Conservation (phyloP, 2,113 vertebrate genomes). For the Orientallactaga bullata region DNA sequence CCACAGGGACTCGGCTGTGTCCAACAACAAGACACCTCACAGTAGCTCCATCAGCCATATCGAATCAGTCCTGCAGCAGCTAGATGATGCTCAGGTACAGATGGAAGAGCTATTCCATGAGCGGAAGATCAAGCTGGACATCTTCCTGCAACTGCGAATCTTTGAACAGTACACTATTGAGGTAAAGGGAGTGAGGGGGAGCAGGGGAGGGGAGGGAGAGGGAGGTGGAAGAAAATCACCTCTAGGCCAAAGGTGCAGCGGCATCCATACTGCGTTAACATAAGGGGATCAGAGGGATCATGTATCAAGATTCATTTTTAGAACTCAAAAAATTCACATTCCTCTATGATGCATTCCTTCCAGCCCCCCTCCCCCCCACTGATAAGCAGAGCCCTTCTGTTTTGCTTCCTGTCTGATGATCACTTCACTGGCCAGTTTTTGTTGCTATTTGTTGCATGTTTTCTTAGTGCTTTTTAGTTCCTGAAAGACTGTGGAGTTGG, state of each 20-base stretch:
- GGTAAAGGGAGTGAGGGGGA: conserved; percentile 83
- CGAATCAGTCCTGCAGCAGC: conserved; percentile 97
- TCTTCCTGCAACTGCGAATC: conserved; percentile 97
- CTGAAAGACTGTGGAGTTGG: not conserved
- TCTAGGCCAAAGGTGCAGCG: not conserved
- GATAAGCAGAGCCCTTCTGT: not conserved
- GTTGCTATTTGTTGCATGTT: not conserved
- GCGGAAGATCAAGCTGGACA: conserved; percentile 98
- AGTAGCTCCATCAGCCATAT: conserved; percentile 98
- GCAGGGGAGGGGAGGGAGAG: not conserved
- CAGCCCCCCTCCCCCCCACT: not conserved
- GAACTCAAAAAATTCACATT: not conserved
- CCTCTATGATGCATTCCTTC: not conserved
- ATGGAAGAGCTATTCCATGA: conserved; percentile 99
- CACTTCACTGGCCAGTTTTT: not conserved
- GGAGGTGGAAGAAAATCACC: not conserved
- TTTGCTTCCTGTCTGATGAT: not conserved
- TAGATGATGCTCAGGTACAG: conserved; percentile 98
- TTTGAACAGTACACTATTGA: conserved; percentile 99
- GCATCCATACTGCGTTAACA: not conserved
- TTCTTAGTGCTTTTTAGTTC: conserved; percentile 34
- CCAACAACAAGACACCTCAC: conserved; percentile 97
- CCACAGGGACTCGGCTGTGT: conserved; percentile 95
- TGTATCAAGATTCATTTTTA: not conserved
- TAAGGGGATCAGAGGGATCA: not conserved